These are phyloP conservation scores for Hiodon tergisus DNA, from an alignment of 2,113 vertebrate genomes.

Conservation along the genomic window DNA sequence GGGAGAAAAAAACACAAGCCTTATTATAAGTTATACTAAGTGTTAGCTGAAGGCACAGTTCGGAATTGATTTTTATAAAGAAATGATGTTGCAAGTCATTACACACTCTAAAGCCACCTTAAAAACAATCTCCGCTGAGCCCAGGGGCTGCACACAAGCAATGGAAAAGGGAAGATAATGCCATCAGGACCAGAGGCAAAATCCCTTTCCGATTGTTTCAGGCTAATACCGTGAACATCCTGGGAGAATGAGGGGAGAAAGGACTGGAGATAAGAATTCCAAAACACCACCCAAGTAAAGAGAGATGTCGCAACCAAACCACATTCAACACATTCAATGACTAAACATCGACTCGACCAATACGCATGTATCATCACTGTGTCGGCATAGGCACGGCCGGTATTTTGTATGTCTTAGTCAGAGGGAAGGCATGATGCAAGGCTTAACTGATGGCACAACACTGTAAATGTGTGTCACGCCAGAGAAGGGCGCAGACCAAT, in stretches of 20 bases:
- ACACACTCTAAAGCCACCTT: conserved; percentile 46
- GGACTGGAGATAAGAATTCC: conserved; percentile 32
- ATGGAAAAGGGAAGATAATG: conserved; percentile 52
- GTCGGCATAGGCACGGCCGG: no score
- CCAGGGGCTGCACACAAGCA: conserved; percentile 41
- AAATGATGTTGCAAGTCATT: conserved; percentile 48
- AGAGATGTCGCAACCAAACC: conserved; percentile 12
- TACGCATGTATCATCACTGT: no score
- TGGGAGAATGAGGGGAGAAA: conserved; percentile 12
- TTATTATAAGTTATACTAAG: conserved; percentile 40
- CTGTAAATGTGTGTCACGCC: no score
- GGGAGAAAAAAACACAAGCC: conserved; percentile 34
- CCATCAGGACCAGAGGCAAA: conserved; percentile 41
- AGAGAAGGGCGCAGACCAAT: no score
- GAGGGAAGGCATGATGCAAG: no score
- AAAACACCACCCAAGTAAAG: conserved; percentile 22
- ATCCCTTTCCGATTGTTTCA: conserved; percentile 44
- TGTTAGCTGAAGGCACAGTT: conserved; percentile 42
- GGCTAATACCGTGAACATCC: conserved; percentile 34
- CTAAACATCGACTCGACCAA: no score
- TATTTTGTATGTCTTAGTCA: no score
- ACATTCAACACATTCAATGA: conserved; percentile 3
- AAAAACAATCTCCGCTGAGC: conserved; percentile 48
- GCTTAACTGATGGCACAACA: no score
- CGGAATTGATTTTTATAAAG: conserved; percentile 46